Conservation (phyloP, 1,140 invertebrate genomes). For the Aphelenchoides besseyi region DNA sequence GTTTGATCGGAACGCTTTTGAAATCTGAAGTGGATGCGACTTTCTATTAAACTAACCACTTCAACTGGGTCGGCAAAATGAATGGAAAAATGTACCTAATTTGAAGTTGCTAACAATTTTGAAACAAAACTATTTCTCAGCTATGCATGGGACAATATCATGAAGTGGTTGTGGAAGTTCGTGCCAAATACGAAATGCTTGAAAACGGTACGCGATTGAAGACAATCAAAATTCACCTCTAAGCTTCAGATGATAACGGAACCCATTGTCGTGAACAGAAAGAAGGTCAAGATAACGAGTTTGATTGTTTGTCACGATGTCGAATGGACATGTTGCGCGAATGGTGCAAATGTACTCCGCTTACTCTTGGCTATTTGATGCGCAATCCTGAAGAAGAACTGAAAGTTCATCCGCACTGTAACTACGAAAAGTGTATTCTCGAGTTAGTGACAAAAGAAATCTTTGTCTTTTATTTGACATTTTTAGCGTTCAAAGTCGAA, state of each 20-base stretch:
- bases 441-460: too few relatives aligned
- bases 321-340: slow-evolving; percentile 56
- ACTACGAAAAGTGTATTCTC: slow-evolving; percentile 39
- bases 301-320: slow-evolving; percentile 56
- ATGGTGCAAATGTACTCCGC: slow-evolving; percentile 43
- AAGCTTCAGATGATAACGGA: slow-evolving; percentile 61
- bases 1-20: background rate
- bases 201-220: too few relatives aligned
- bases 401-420: slow-evolving; percentile 41
- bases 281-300: slow-evolving; percentile 54
- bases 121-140: slow-evolving; percentile 35
- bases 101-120: background rate
- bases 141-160: slow-evolving; percentile 55
- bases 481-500: slow-evolving; percentile 32
- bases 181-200: slow-evolving; percentile 59
- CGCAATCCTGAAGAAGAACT: slow-evolving; percentile 27
- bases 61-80: too few relatives aligned
- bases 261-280: slow-evolving; percentile 54
- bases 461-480: background rate
- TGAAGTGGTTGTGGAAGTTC: slow-evolving; percentile 58
- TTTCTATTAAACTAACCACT: too few relatives aligned
- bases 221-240: too few relatives aligned
- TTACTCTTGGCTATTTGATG: slow-evolving; percentile 45
- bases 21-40: too few relatives aligned
- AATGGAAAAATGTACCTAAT: background rate